Evolutionary conservation across 2,797 vertebrate genomes (phyloP), one percentile per base, ranked within the genome.

Genomic region (Pagetopsis macropterus): DNA sequence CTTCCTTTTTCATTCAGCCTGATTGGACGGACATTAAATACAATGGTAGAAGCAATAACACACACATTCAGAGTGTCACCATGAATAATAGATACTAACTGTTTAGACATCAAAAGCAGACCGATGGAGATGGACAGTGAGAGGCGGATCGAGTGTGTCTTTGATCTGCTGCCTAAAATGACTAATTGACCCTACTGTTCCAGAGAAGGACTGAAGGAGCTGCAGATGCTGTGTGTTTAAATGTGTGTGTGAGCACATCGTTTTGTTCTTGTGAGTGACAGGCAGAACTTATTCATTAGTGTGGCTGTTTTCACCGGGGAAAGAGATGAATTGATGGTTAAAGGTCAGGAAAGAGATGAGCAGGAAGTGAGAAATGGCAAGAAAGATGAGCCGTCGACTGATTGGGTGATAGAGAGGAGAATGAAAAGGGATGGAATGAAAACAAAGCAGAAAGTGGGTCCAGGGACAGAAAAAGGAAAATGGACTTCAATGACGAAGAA

Each of bases 81-180:
- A 79, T 87, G 76, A 86, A 84, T 84, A 84, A 84, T 84, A 52
- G 58, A 86, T 79, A 69, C 71, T 72, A 78, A 77, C 65, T 74
- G 70, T 82, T 56, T 72, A 57, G 21, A 76, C 79, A 81, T 83
- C 46, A 83, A 80, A 76, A 66, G 71, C 46, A 49, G 65, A 60
- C 72, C 61, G 71, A 87, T 71, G 66, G 78, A 73, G 81, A 75
- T 40, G 62, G 85, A 78, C 79, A 58, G 37, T 7, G 65, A 79
- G 60, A 41, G 54, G 51, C 48, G 55, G 72, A 75, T 41, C 0
- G 57, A 74, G 60, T 16, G 21, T 41, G 56, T 63, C 84, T 88
- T 88, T 91, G 84, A 87, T 86, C 82, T 9, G 31, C 71, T 41
- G 44, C 75, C 76, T 75, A 71, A 84, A 84, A 88, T 68, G 70